Evolutionary conservation across 2,888 invertebrate genomes (phyloP).

Genomic region (Chelonus formosanus): DNA sequence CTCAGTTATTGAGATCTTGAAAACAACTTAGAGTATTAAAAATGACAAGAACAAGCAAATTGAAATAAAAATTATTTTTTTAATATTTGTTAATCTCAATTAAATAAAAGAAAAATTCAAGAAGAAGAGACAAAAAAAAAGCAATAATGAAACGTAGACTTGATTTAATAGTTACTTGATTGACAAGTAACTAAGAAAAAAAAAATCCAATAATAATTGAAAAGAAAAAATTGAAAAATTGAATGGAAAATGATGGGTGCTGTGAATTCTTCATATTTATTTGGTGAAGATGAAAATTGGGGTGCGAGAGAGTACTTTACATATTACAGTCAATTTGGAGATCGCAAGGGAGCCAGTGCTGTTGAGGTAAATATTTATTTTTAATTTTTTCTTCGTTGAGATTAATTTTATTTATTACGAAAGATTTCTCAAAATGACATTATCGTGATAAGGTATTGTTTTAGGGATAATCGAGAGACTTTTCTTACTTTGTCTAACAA

Average conservation of each 20-base stretch:
- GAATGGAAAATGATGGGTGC: constrained; percentile 2
- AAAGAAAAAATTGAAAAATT: not conserved
- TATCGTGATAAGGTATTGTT: not conserved
- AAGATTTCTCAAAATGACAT: not conserved
- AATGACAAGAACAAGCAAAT: no score
- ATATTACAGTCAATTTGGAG: constrained; percentile 68
- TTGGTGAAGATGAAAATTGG: constrained; percentile 68
- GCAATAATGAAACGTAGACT: no score
- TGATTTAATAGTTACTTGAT: no score
- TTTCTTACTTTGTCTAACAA: not conserved
- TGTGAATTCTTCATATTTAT: constrained; percentile 67
- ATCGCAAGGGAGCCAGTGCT: constrained; percentile 58
- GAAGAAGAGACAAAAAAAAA: no score
- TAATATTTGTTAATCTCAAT: no score
- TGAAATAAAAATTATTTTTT: no score
- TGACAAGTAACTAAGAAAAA: no score
- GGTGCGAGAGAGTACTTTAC: constrained; percentile 69
- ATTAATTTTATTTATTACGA: constrained; percentile 2
- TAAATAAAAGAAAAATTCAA: no score
- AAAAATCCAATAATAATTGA: constrained; percentile 21
- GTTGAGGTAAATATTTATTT: constrained; percentile 56
- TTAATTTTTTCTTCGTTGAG: constrained; percentile 13
- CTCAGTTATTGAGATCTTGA: no score
- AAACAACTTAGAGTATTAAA: no score
- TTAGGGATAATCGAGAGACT: not conserved